phyloP scores from a whole-genome alignment of 2,113 vertebrate genomes.

The Sarotherodon lohbergeri region DNA sequence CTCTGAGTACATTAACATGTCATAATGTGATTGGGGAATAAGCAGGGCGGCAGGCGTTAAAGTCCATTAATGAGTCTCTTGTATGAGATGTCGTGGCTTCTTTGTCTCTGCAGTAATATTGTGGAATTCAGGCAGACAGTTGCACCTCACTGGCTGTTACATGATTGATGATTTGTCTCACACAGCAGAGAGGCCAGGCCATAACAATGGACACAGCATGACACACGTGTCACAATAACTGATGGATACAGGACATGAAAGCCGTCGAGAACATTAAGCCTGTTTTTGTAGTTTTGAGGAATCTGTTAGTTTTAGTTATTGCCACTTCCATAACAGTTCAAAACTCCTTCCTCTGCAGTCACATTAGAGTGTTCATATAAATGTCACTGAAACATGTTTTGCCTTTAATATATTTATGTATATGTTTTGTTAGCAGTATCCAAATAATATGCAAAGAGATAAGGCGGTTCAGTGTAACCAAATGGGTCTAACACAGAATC shows the following conservation, averaged over 20 bases:
- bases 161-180: constrained; percentile 33
- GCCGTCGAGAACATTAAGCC: constrained; percentile 25
- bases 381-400: constrained; percentile 19
- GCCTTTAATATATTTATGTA: neutral
- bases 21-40: neutral
- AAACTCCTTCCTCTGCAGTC: neutral
- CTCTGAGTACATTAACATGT: neutral
- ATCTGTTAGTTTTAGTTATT: constrained; percentile 1
- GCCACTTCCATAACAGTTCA: neutral
- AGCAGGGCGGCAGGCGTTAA: neutral
- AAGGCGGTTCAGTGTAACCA: constrained; percentile 22
- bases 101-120: constrained; percentile 5
- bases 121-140: neutral
- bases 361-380: neutral
- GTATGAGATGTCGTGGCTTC: neutral
- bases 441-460: constrained; percentile 42
- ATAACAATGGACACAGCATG: constrained; percentile 49
- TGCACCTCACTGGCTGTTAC: constrained; percentile 8
- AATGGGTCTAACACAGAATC: constrained; percentile 19
- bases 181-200: constrained; percentile 20
- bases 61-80: neutral
- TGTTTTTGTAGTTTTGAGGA: constrained; percentile 42
- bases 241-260: constrained; percentile 50
- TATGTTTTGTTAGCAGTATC: neutral
- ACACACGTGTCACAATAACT: constrained; percentile 40